Conservation (phyloP, 2,888 invertebrate species). For the Harpagoxenus sublaevis region DNA sequence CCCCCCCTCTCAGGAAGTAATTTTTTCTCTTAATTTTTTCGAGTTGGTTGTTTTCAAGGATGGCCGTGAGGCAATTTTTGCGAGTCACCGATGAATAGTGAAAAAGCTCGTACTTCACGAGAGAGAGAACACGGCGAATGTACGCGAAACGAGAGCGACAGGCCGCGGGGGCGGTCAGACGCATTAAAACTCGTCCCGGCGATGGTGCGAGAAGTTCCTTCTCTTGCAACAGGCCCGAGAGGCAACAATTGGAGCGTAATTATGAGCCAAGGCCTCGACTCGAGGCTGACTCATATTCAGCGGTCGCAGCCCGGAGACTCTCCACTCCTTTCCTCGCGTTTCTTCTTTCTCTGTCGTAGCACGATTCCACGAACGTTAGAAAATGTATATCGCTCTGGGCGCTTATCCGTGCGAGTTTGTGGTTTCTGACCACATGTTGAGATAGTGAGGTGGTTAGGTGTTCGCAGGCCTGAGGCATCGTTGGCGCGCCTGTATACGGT, state of each 20-base stretch:
- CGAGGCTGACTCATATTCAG: conserved; percentile 71
- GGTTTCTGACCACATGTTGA: conserved; percentile 68
- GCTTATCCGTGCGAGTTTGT: conserved; percentile 67
- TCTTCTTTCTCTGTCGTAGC: conserved; percentile 38
- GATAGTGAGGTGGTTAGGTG: conserved; percentile 33
- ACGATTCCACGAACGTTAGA: conserved; percentile 53
- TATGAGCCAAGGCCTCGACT: conserved; percentile 70
- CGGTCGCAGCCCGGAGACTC: conserved; percentile 17
- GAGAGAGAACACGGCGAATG: not conserved
- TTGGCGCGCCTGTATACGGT: not conserved
- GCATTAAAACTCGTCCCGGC: conserved; percentile 68
- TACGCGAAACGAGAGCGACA: conserved; percentile 61
- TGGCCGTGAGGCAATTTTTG: conserved; percentile 43
- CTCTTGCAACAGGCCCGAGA: conserved; percentile 59
- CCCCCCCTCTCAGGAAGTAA: conserved; percentile 53
- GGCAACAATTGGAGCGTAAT: conserved; percentile 82
- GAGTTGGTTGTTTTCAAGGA: conserved; percentile 54
- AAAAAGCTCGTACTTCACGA: conserved; percentile 17
- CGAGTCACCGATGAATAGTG: conserved; percentile 6
- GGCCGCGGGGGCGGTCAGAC: conserved; percentile 73
- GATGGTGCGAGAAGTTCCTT: conserved; percentile 57
- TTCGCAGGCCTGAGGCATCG: conserved; percentile 22
- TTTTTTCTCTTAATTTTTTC: conserved; percentile 62
- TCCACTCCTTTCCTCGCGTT: conserved; percentile 20
- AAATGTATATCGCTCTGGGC: conserved; percentile 65